phyloP scores from a whole-genome alignment of 1,140 invertebrate species.

The Pseudomyrmex gracilis region DNA sequence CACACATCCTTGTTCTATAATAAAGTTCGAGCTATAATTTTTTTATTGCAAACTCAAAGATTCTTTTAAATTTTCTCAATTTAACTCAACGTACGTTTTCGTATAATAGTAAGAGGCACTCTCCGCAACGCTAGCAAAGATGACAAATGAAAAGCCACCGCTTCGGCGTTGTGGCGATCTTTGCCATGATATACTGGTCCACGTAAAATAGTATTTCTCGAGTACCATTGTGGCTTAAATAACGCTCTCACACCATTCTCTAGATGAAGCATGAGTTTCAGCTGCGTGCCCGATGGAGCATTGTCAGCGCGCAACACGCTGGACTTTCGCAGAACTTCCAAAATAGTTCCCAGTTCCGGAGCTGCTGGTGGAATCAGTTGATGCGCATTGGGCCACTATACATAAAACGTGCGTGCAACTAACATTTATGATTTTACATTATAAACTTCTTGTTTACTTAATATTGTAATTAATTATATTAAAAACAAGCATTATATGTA shows the following conservation, averaged over 20 bases:
- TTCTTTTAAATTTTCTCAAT: not conserved
- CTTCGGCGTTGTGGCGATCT: constrained; percentile 97
- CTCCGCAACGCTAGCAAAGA: constrained; percentile 91
- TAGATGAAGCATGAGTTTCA: constrained; percentile 93
- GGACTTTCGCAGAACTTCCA: constrained; percentile 89
- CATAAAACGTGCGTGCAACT: constrained; percentile 61
- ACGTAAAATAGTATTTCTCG: constrained; percentile 90
- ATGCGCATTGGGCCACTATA: constrained; percentile 90
- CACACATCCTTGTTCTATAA: not conserved
- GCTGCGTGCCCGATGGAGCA: constrained; percentile 93
- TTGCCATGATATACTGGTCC: constrained; percentile 94
- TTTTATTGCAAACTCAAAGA: not conserved
- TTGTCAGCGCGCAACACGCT: constrained; percentile 92
- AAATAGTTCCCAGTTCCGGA: constrained; percentile 89
- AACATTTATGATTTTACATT: not conserved
- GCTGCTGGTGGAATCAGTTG: constrained; percentile 89
- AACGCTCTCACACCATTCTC: constrained; percentile 92
- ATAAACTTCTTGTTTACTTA: not conserved
- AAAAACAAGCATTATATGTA: not conserved
- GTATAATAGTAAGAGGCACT: constrained; percentile 92
- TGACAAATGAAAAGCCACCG: constrained; percentile 96
- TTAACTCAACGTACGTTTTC: constrained; percentile 84
- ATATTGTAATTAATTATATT: too few species aligned
- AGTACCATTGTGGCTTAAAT: constrained; percentile 97
- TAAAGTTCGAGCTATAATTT: not conserved